A percentile compares a stretch with the other conserved stretches of the same genome.
phyloP scores from a whole-genome alignment of 2,113 vertebrate genomes.

The Dipodomys stephensi region DNA sequence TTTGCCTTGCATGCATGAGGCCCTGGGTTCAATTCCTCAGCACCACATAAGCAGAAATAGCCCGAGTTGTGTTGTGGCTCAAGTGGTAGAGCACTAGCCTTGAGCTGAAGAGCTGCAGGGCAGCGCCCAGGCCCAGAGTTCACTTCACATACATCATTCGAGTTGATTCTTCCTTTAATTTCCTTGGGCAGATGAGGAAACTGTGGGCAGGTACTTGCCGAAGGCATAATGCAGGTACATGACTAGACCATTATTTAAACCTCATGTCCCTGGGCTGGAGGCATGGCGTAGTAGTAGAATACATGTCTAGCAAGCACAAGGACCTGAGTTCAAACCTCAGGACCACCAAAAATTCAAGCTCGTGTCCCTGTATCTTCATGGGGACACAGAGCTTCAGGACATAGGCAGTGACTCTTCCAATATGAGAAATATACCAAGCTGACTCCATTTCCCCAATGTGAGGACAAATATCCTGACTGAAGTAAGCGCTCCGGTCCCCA shows the following conservation, averaged over 20 bases:
- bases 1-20: no score
- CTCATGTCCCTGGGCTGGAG: background rate
- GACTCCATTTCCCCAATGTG: background rate
- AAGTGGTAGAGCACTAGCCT: no score
- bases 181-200: constrained; percentile 3
- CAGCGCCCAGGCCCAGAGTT: no score
- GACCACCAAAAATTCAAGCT: no score
- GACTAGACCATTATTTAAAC: background rate
- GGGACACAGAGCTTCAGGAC: background rate
- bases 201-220: background rate
- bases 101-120: no score
- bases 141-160: background rate
- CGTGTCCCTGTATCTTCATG: background rate
- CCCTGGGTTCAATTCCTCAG: no score
- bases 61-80: no score
- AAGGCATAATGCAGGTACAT: background rate
- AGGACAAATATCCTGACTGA: background rate
- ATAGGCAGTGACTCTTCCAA: no score
- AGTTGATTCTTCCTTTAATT: background rate
- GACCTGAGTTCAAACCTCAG: no score
- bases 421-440: background rate
- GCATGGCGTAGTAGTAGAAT: no score
- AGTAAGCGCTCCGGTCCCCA: background rate
- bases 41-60: no score
- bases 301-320: no score